A percentile compares a stretch with the other conserved stretches of the same genome.
These are phyloP conservation scores for Drosophila trapezifrons DNA, from an alignment of 1,140 invertebrate genomes.

Conservation along the genomic window DNA sequence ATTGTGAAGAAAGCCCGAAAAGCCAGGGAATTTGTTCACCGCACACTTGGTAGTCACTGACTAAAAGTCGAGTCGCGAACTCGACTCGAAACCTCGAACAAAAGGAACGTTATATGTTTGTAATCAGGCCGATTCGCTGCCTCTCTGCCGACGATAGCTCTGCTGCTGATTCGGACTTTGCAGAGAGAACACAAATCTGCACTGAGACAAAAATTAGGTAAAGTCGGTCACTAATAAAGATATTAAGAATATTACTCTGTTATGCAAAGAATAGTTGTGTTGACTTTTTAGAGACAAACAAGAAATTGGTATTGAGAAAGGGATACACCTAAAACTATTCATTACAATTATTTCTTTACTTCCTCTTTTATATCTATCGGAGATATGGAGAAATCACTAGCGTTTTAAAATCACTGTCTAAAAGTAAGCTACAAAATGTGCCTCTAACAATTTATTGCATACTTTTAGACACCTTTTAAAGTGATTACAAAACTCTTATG, in stretches of 20 bases:
- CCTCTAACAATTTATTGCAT: too few relatives aligned
- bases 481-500: too few relatives aligned
- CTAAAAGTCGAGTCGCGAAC: slow-evolving; percentile 50
- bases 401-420: too few relatives aligned
- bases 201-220: slow-evolving; percentile 26
- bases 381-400: too few relatives aligned
- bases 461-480: too few relatives aligned
- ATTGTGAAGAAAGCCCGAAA: not conserved
- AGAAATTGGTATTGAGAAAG: too few relatives aligned
- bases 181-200: slow-evolving; percentile 10
- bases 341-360: not conserved
- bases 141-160: slow-evolving; percentile 32
- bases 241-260: too few relatives aligned
- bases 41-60: slow-evolving; percentile 71
- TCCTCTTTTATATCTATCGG: not conserved
- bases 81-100: slow-evolving; percentile 80
- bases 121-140: slow-evolving; percentile 50
- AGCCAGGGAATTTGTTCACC: slow-evolving; percentile 36
- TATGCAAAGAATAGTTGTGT: too few relatives aligned
- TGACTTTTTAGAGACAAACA: too few relatives aligned
- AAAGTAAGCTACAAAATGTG: too few relatives aligned
- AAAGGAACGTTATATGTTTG: slow-evolving; percentile 53
- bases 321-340: too few relatives aligned
- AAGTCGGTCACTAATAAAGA: too few relatives aligned
- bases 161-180: slow-evolving; percentile 23